phyloP scores from a whole-genome alignment of 2,113 vertebrate species.

The Sander lucioperca region DNA sequence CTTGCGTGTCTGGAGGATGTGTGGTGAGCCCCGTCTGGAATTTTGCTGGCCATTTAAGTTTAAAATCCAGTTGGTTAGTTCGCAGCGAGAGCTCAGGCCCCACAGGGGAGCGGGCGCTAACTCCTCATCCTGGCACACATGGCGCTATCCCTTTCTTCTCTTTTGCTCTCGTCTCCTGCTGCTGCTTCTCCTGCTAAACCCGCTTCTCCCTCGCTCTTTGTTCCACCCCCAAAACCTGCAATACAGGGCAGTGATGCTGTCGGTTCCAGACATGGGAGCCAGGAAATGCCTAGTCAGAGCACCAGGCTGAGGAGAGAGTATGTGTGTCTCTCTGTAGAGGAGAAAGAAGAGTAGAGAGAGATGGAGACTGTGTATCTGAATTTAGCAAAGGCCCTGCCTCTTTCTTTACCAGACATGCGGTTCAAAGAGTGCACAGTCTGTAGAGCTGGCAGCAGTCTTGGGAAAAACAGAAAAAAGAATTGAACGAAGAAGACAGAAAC shows the following conservation, averaged over 20 bases:
- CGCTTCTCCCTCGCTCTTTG: conserved; percentile 8
- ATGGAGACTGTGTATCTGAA: conserved; percentile 48
- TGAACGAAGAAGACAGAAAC: conserved; percentile 17
- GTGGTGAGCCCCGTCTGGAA: conserved; percentile 69
- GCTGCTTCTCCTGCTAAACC: conserved; percentile 34
- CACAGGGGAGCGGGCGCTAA: conserved; percentile 63
- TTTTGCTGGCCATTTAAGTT: conserved; percentile 80
- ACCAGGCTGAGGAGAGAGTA: conserved; percentile 19
- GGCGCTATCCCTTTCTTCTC: conserved; percentile 47
- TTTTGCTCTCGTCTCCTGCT: conserved; percentile 44
- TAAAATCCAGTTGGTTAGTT: conserved; percentile 74
- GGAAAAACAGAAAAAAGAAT: conserved; percentile 27
- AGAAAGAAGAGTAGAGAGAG: conserved; percentile 13
- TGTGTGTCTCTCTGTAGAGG: conserved; percentile 15
- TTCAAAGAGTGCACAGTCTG: conserved; percentile 57
- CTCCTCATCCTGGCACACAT: conserved; percentile 68
- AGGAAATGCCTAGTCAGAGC: conserved; percentile 57
- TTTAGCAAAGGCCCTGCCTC: conserved; percentile 47
- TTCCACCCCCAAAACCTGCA: conserved; percentile 49
- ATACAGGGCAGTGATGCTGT: conserved; percentile 37
- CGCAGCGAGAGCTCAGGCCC: conserved; percentile 60
- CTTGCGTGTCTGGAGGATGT: conserved; percentile 62
- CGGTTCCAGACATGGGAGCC: conserved; percentile 40
- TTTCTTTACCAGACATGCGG: conserved; percentile 53
- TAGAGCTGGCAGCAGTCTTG: conserved; percentile 43